Evolutionary conservation across 2,797 vertebrate genomes (phyloP), one percentile per base, ranked within the genome.

Genomic region (Tragelaphus oryx): DNA sequence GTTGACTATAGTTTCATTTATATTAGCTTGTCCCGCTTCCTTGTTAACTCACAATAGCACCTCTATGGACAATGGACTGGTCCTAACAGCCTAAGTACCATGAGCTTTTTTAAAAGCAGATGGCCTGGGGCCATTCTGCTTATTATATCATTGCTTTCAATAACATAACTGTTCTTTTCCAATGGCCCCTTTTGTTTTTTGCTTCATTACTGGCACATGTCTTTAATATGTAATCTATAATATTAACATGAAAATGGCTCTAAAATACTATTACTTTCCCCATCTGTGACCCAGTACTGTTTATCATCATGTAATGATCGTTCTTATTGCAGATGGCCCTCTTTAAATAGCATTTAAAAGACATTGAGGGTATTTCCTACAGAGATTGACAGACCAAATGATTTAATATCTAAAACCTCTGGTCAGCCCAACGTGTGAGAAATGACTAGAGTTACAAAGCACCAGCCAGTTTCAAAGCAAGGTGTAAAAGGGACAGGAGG

Each of bases 141-240:
- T 94, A 97, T 94, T 93, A 95, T 97, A 96, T 97, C 0, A 86
- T 97, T 97, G 95, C 52, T 97, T 98, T 98, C 97, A 97, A 89
- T 94, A 81, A 59, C 88, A 95, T 91, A 97, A 89, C 11, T 92
- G 85, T 83, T 30, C 17, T 87, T 97, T 76, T 96, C 74, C 87
- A 89, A 79, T 55, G 79, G 92, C 80, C 89, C 96, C 91, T 30
- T 97, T 95, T 97, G 94, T 96, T 98, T 95, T 96, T 81, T 94
- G 78, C 76, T 94, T 97, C 65, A 97, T 96, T 97, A 91, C 60
- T 96, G 97, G 87, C 95, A 97, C 95, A 91, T 96, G 95, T 96
- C 97, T 98, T 97, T 98, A 97, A 97, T 98, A 95, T 97, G 95
- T 98, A 97, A 95, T 96, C 94, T 96, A 93, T 92, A 94, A 85